Conservation (phyloP, 2,113 vertebrate genomes). For the Embiotoca jacksoni region DNA sequence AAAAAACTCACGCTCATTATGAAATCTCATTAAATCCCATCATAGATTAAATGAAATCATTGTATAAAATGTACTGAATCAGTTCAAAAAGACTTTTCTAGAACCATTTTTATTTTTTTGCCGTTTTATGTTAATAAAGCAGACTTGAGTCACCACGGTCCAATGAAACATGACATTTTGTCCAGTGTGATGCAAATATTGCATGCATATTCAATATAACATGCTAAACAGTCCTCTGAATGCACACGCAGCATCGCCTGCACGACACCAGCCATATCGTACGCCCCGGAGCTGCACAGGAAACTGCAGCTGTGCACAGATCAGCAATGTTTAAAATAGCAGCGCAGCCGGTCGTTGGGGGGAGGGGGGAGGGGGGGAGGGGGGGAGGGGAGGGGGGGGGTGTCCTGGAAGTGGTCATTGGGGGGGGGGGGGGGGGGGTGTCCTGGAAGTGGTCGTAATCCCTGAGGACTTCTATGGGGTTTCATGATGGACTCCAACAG, state of each 20-base stretch:
- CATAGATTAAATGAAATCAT: not conserved
- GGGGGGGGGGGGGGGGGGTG: too few species aligned
- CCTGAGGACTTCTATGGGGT: too few species aligned
- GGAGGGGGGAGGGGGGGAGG: too few species aligned
- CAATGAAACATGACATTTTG: not conserved
- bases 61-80: not conserved
- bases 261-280: not conserved
- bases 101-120: not conserved
- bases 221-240: not conserved
- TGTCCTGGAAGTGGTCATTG: too few species aligned
- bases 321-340: slow-evolving; percentile 25
- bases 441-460: too few species aligned
- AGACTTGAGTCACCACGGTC: too few species aligned
- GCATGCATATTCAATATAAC: slow-evolving; percentile 42
- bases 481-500: too few species aligned
- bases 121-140: not conserved
- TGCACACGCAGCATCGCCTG: slow-evolving; percentile 19
- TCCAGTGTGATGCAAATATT: slow-evolving; percentile 14
- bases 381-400: too few species aligned
- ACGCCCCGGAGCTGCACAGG: not conserved
- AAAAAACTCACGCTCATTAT: not conserved
- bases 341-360: not conserved
- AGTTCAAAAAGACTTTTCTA: not conserved
- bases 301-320: slow-evolving; percentile 32
- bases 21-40: slow-evolving; percentile 2